These are phyloP conservation scores for Muschampia plurimacula DNA, from an alignment of 2,888 invertebrate species.

Conservation along the genomic window DNA sequence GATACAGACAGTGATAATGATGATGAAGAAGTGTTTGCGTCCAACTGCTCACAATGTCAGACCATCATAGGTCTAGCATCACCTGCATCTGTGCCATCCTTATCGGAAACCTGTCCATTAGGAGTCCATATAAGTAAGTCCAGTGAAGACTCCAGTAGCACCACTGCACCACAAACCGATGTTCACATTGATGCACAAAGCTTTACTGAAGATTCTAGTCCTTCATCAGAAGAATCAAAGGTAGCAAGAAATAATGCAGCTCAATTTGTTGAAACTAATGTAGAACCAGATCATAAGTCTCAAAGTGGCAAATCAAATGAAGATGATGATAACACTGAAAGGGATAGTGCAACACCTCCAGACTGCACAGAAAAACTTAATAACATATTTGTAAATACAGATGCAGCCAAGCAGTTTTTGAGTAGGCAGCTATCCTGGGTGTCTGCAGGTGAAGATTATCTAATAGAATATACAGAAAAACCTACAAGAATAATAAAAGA, in stretches of 20 bases:
- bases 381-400: slow-evolving; percentile 91
- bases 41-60: slow-evolving; percentile 88
- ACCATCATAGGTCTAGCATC: slow-evolving; percentile 84
- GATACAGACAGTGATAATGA: slow-evolving; percentile 86
- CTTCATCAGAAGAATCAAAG: slow-evolving; percentile 84
- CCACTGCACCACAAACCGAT: slow-evolving; percentile 85
- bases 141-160: slow-evolving; percentile 87
- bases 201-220: slow-evolving; percentile 85
- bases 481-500: slow-evolving; percentile 89
- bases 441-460: slow-evolving; percentile 88
- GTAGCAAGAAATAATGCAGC: slow-evolving; percentile 73
- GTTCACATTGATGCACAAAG: slow-evolving; percentile 84
- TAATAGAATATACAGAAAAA: slow-evolving; percentile 88
- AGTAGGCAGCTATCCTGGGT: slow-evolving; percentile 91
- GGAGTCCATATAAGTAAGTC: slow-evolving; percentile 86
- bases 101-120: slow-evolving; percentile 88
- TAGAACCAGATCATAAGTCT: slow-evolving; percentile 57
- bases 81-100: slow-evolving; percentile 86
- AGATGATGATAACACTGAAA: slow-evolving; percentile 58
- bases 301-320: slow-evolving; percentile 55
- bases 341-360: slow-evolving; percentile 60
- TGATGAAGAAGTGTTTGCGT: slow-evolving; percentile 87
- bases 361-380: slow-evolving; percentile 81
- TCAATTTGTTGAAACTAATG: slow-evolving; percentile 59
- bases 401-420: slow-evolving; percentile 91